A percentile compares a stretch with the other conserved stretches of the same genome.
phyloP scores from a whole-genome alignment of 1,140 invertebrate species.

The Aphaenogaster ashmeadi region DNA sequence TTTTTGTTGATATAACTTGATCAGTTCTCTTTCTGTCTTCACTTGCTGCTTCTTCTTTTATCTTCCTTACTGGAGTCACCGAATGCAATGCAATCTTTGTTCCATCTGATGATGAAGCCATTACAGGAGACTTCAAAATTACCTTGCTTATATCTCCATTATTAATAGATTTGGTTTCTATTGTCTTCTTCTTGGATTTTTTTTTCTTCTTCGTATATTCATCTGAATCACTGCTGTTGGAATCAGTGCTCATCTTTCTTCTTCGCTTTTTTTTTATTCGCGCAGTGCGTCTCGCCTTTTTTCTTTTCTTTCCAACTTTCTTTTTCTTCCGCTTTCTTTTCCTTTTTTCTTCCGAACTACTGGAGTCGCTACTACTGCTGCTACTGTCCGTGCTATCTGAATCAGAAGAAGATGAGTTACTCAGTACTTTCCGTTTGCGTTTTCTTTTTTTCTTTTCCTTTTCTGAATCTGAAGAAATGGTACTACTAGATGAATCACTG shows the following conservation, averaged over 20 bases:
- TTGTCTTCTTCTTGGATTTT: slow-evolving; percentile 54
- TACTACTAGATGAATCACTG: slow-evolving; percentile 80
- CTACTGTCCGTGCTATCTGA: slow-evolving; percentile 79
- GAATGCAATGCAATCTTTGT: slow-evolving; percentile 16
- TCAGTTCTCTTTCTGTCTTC: slow-evolving; percentile 36
- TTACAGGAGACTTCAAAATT: slow-evolving; percentile 53
- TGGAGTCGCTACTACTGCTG: slow-evolving; percentile 77
- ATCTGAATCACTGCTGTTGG: slow-evolving; percentile 82
- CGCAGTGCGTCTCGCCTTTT: slow-evolving; percentile 61
- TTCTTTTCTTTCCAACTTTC: slow-evolving; percentile 80
- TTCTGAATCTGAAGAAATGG: slow-evolving; percentile 82
- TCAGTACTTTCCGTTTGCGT: slow-evolving; percentile 70
- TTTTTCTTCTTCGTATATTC: slow-evolving; percentile 69
- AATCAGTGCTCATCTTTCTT: slow-evolving; percentile 79
- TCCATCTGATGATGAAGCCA: neutral
- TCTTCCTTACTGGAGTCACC: slow-evolving; percentile 44
- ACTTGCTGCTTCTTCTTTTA: slow-evolving; percentile 63
- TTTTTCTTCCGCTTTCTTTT: slow-evolving; percentile 75
- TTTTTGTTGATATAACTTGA: slow-evolving; percentile 10
- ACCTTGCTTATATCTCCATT: slow-evolving; percentile 48
- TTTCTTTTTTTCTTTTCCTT: slow-evolving; percentile 73
- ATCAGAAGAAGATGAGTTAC: slow-evolving; percentile 75
- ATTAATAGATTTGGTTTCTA: slow-evolving; percentile 53
- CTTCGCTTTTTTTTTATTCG: slow-evolving; percentile 73
- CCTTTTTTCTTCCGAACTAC: slow-evolving; percentile 77